Evolutionary conservation across 92 coral and sea anemone species (phyloP).

Genomic region (Zoanthus solanderi): DNA sequence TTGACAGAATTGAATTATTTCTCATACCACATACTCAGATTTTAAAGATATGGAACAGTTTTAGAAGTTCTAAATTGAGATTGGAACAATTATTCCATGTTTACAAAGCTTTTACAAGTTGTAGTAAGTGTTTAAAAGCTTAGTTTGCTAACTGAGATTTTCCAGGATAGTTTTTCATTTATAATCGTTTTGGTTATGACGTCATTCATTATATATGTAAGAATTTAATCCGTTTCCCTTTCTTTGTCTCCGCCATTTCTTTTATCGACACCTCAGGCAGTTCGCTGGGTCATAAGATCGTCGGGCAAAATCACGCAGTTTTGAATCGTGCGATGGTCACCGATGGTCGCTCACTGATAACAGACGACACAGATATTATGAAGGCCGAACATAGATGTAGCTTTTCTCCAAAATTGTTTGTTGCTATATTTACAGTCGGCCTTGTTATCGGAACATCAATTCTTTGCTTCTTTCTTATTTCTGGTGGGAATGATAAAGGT

Average conservation of each 20-base stretch:
- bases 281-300: conserved; percentile 46
- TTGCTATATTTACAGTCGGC: not conserved
- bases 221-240: conserved; percentile 46
- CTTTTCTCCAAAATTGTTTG: not conserved
- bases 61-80: not conserved
- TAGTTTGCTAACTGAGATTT: conserved; percentile 29
- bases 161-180: conserved; percentile 27
- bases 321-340: conserved; percentile 22
- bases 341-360: conserved; percentile 4
- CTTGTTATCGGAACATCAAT: not conserved
- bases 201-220: conserved; percentile 37
- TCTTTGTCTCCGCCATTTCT: conserved; percentile 32
- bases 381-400: not conserved
- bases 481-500: conserved; percentile 27
- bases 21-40: not conserved
- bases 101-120: conserved; percentile 24
- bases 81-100: not conserved
- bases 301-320: conserved; percentile 29
- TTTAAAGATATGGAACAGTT: not conserved
- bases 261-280: conserved; percentile 45
- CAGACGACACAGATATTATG: conserved; percentile 11
- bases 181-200: conserved; percentile 43
- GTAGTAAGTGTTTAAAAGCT: conserved; percentile 13
- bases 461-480: conserved; percentile 29
- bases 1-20: conserved; percentile 1